These are phyloP conservation scores for Steinernema carpocapsae DNA, from an alignment of 2,888 invertebrate species.

Conservation along the genomic window DNA sequence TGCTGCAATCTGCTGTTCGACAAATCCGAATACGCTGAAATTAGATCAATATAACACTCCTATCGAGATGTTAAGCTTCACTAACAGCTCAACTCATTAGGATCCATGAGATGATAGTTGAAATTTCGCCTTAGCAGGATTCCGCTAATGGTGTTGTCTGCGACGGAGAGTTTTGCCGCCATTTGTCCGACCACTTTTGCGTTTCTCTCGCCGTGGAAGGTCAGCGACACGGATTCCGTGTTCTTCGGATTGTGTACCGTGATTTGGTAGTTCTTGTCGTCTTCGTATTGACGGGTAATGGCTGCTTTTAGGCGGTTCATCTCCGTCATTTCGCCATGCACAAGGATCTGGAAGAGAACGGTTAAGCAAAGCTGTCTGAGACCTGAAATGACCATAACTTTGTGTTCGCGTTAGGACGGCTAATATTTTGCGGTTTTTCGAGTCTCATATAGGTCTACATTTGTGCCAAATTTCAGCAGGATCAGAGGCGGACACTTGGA, in stretches of 20 bases:
- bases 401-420: no score
- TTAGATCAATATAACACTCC: constrained; percentile 27
- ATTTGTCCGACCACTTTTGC: constrained; percentile 95
- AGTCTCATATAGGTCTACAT: no score
- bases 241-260: constrained; percentile 90
- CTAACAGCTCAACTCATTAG: constrained; percentile 78
- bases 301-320: constrained; percentile 95
- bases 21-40: constrained; percentile 90
- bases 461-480: no score
- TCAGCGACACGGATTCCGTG: constrained; percentile 87
- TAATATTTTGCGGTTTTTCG: no score
- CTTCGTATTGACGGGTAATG: constrained; percentile 70
- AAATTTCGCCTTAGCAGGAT: constrained; percentile 95
- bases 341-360: constrained; percentile 77
- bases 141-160: constrained; percentile 84
- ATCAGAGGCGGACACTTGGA: no score
- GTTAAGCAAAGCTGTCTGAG: background rate
- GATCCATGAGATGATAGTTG: constrained; percentile 91
- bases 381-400: no score
- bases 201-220: constrained; percentile 95
- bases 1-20: constrained; percentile 90
- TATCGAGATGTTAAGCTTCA: background rate
- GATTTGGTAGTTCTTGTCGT: constrained; percentile 50
- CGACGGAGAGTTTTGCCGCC: constrained; percentile 82
- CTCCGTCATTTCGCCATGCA: constrained; percentile 98